Evolutionary conservation across 2,888 invertebrate genomes (phyloP), one percentile per base, ranked within the genome.

Genomic region (Plebejus argus): DNA sequence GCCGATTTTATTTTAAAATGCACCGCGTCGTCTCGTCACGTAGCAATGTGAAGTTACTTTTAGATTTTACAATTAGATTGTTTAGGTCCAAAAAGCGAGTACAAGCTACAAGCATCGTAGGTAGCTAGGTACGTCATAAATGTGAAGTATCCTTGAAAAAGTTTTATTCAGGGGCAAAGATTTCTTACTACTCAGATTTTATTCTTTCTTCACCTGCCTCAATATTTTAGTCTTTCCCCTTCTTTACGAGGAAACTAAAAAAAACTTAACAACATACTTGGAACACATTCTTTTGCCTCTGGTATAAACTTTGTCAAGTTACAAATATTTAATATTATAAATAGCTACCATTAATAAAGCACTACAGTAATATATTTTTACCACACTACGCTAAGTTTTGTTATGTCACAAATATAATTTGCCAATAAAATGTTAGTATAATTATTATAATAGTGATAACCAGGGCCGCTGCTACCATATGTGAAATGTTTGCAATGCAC

Each of bases 261-360:
- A 66, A 28, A 66, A 23, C 28, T 66, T 1, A 58, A 4, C 23
- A 66, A 12, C 12, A 12, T 23, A 61, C 12, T 66, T 23, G 12
- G 3, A 23, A 61, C 12, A 61, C 12, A 66, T 66, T 66, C 28
- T 28, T 66, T 66, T 28, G 18, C 66, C 28, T 33, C 66, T 28
- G 66, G 18, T 33, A 61, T 18, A 66, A 33, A 33, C 66, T 66
- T 28, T 18, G 12, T 66, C 28, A 66, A 66, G 23, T 10, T 28
- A 66, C 28, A 33, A 66, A 23, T 61, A 61, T 23, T 15, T 33
- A 20, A 2, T 66, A 15, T 15, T 12, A 66, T 66, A 66, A 28
- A 66, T 66, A 66, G 66, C 66, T 66, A 15, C 66, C 66, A 66
- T 28, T 33, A 28, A 33, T 33, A 66, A 66, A 66, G 66, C 66